Base-by-base conservation (phyloP, 2,113 vertebrate species). In the Lanius collurio region DNA sequence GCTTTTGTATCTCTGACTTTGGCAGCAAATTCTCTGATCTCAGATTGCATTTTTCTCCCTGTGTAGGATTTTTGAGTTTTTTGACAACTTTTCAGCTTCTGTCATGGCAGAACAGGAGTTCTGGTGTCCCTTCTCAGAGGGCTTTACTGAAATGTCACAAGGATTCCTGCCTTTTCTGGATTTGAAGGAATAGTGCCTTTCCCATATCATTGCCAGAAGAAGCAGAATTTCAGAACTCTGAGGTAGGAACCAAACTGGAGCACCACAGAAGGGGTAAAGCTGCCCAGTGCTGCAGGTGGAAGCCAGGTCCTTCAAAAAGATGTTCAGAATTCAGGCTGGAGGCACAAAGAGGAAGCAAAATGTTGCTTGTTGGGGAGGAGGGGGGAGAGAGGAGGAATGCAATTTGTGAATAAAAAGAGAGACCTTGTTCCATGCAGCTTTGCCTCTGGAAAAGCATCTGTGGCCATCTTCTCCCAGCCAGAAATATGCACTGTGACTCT, bases 361-460 rank as follows among this genome's bases (percentile, higher is more conserved):
- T 33, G 21, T 47, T 0, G 0, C 23, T 52, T 63, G 27, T 26
- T 70, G 59, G 30, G 55, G 46, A 81, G 59, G 24, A 55, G 21
- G 5, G 7, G 44, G 33, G 22, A 69, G 35, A 83, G n/a, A 39
- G 26, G 28, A 90, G 42, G 68, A 92, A 92, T 50, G 28, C 7
- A 73, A n/a, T 86, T 83, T 74, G 28, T 81, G 80, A 56, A 60
- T 83, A 85, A 64, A 88, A 27, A 71, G 39, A 75, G 42, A 74
- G 42, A 27, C 46, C 46, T 83, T 7, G 0, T 90, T 92, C 86
- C 21, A 31, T 50, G 60, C 1, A 13, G 56, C 62, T 94, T 95
- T 92, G 83, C 89, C 89, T 92, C 93, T 89, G 80, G 94, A 91
- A 75, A 91, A 92, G 89, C 89, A 92, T 74, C 93, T 91, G 93